Conservation (phyloP, 2,113 vertebrate genomes). For the Neoarius graeffei region DNA sequence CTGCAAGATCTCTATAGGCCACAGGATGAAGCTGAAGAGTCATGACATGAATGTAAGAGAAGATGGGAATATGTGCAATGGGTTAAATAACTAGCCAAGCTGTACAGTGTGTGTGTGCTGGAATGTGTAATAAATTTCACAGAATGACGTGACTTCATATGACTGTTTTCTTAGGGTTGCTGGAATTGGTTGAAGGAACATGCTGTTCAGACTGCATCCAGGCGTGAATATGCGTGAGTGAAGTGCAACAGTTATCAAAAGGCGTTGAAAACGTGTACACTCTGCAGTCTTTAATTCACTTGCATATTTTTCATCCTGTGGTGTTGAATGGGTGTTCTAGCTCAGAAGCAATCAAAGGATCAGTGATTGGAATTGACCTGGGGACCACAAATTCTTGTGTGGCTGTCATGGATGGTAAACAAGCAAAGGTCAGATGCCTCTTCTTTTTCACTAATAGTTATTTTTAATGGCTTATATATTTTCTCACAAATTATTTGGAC, state of each 20-base stretch:
- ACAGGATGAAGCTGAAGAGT: too few species aligned
- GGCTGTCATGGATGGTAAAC: conserved; percentile 98
- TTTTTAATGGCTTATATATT: background rate
- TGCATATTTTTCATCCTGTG: background rate
- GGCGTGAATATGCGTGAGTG: conserved; percentile 89
- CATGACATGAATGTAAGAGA: too few species aligned
- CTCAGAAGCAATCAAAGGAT: conserved; percentile 92
- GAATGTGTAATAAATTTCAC: too few species aligned
- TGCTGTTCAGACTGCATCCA: conserved; percentile 75
- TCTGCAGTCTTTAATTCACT: background rate
- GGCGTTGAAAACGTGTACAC: background rate
- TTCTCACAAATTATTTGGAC: too few species aligned
- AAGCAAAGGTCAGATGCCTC: conserved; percentile 84
- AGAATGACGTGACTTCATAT: too few species aligned
- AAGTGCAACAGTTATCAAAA: background rate
- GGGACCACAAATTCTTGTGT: conserved; percentile 99
- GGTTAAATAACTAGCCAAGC: too few species aligned
- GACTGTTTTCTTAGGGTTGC: conserved; percentile 69
- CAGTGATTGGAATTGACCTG: conserved; percentile 95
- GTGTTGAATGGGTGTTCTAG: conserved; percentile 67
- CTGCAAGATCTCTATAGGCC: too few species aligned
- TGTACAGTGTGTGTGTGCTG: too few species aligned
- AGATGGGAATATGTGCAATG: too few species aligned
- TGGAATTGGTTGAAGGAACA: conserved; percentile 84
- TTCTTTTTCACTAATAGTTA: background rate